A percentile compares a stretch with the other conserved stretches of the same genome.
These are phyloP conservation scores for Callorhinus ursinus DNA, from an alignment of 2,113 vertebrate genomes.

Conservation along the genomic window DNA sequence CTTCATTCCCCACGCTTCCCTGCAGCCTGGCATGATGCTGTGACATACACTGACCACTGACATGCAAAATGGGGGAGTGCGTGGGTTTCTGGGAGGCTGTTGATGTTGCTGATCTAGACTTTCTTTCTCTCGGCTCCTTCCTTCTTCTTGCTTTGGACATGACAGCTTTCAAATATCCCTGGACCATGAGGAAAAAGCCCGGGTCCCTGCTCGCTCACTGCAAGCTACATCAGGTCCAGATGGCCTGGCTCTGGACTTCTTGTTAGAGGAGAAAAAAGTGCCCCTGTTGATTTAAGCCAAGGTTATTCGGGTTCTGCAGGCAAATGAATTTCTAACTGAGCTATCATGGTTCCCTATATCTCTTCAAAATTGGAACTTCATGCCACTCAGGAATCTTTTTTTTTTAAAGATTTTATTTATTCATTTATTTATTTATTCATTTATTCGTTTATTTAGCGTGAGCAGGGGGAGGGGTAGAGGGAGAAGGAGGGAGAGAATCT, in stretches of 20 bases:
- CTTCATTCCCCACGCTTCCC: not conserved
- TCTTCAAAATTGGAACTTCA: not conserved
- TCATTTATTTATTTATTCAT: not conserved
- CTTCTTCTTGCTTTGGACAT: not conserved
- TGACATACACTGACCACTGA: too few species aligned
- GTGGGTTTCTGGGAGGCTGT: too few species aligned
- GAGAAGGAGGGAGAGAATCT: not conserved
- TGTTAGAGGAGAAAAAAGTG: not conserved
- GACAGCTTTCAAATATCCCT: not conserved
- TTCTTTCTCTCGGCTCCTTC: not conserved
- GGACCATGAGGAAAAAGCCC: not conserved
- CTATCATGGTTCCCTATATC: rapidly evolving
- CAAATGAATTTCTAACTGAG: not conserved
- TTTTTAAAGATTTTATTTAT: not conserved
- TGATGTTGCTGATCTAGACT: rapidly evolving
- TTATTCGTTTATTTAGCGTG: too few species aligned
- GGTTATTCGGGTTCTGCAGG: not conserved
- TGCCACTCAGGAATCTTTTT: too few species aligned
- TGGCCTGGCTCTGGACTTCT: not conserved
- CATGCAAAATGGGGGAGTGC: too few species aligned
- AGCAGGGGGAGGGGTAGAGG: not conserved
- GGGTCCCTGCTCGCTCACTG: not conserved
- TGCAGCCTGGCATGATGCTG: rapidly evolving
- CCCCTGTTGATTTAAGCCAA: not conserved
- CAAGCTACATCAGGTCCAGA: not conserved